Base-by-base conservation (phyloP, 1,140 invertebrate species). In the Drosophila punjabiensis region DNA sequence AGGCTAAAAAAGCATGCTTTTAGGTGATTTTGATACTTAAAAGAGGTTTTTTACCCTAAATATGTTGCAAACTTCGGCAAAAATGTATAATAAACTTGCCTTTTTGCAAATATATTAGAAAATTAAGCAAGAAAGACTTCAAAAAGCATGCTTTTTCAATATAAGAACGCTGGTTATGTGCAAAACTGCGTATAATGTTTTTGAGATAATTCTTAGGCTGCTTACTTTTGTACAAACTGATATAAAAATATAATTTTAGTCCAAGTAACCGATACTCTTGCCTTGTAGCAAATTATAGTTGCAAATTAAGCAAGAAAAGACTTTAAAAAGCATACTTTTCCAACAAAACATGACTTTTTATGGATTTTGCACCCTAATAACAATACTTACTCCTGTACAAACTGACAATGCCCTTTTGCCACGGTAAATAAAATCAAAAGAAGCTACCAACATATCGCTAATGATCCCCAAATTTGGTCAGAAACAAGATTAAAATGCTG, bases 401-500 rank as follows among this genome's bases (percentile, higher is more conserved):
- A 35, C 28, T 13, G 5, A 7, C 5, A 33, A 7, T 10, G 18
- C 53, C 14, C 33, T 56, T 56, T 56, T 16, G 0, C 20, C 16
- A 7, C 8, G 4, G 2, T 10, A 24, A 37, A 18, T n/a, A 18
- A 24, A 16, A 24, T 4, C 20, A 10, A 24, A 28, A n/a, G 35
- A 39, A 28, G 35, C 35, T 10, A 11, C 43, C 30, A 50, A 35
- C 13, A 28, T 13, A 16, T 33, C 13, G 7, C 68, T 78, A 85
- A 87, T 86, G 83, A 86, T 65, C 18, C 41, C 79, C 79, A 64
- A 64, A 87, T 82, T 58, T 87, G 69, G 70, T n/a, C n/a, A n/a
- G 32, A 39, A 71, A 45, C 56, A 55, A 65, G 67, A 53, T 50
- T 37, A 52, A 66, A 53, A 59, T 55, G 43, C 53, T 67, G 45